Conservation (phyloP, 2,888 invertebrate genomes). For the Odontocolon sp. region DNA sequence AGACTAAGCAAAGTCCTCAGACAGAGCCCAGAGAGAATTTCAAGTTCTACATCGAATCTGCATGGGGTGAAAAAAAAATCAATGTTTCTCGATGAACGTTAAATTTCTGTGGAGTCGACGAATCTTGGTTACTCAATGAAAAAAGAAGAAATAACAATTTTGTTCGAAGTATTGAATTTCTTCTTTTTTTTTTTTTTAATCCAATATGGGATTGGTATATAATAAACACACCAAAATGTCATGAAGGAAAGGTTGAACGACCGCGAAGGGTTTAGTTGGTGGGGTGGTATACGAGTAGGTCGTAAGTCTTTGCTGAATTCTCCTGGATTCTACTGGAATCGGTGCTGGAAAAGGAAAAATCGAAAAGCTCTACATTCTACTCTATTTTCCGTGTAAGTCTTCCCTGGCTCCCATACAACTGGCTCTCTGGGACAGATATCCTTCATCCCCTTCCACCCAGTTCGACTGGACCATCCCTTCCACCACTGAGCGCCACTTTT, state of each 20-base stretch:
- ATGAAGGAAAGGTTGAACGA: too few species aligned
- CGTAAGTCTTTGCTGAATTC: conserved; percentile 33
- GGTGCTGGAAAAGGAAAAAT: conserved; percentile 24
- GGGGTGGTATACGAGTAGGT: conserved; percentile 9
- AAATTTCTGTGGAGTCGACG: background rate
- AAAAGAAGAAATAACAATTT: too few species aligned
- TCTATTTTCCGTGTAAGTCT: conserved; percentile 27
- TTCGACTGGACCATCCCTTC: conserved; percentile 32
- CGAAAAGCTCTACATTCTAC: conserved; percentile 42
- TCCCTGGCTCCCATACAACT: background rate
- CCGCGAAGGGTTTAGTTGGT: too few species aligned
- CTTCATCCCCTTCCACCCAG: conserved; percentile 44
- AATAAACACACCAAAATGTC: too few species aligned
- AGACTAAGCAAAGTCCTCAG: background rate
- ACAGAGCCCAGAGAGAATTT: too few species aligned
- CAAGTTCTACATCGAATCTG: conserved; percentile 5
- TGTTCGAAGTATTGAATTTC: too few species aligned
- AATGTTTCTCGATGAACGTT: background rate
- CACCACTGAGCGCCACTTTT: conserved; percentile 14
- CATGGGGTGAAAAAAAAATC: background rate
- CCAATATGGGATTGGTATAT: too few species aligned
- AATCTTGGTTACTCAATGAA: too few species aligned
- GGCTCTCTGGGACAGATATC: conserved; percentile 43
- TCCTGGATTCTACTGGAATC: conserved; percentile 22
- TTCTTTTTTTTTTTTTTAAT: too few species aligned